phyloP scores from a whole-genome alignment of 2,113 vertebrate species.

The Sitta europaea region DNA sequence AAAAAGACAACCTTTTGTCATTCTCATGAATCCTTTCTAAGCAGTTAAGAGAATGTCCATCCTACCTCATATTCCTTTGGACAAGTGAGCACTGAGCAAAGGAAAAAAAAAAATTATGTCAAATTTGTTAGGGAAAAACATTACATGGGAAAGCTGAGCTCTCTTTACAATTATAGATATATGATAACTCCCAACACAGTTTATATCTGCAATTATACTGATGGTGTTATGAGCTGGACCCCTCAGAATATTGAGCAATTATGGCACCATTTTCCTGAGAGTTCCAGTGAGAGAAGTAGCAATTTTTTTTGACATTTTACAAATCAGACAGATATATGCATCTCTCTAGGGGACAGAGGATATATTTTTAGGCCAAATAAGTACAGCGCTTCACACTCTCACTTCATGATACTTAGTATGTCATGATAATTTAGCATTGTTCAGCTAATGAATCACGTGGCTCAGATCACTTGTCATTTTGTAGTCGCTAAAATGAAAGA shows the following conservation, averaged over 20 bases:
- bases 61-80: not conserved
- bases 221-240: not conserved
- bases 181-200: not conserved
- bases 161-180: not conserved
- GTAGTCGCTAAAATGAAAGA: slow-evolving; percentile 27
- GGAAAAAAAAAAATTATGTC: not conserved
- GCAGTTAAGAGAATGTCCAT: not conserved
- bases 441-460: slow-evolving; percentile 16
- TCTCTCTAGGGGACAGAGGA: not conserved
- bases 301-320: not conserved
- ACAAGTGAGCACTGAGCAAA: not conserved
- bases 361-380: not conserved
- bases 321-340: not conserved
- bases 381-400: not conserved
- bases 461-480: not conserved
- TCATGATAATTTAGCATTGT: not conserved
- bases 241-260: not conserved
- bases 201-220: not conserved
- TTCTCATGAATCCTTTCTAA: not conserved
- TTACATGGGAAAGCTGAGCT: not conserved
- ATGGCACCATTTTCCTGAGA: not conserved
- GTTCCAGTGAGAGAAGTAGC: not conserved
- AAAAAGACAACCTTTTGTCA: not conserved
- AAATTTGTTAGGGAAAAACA: not conserved
- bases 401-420: not conserved